These are phyloP conservation scores for Grammomys dolichurus DNA, from an alignment of 2,113 vertebrate genomes.

Conservation along the genomic window DNA sequence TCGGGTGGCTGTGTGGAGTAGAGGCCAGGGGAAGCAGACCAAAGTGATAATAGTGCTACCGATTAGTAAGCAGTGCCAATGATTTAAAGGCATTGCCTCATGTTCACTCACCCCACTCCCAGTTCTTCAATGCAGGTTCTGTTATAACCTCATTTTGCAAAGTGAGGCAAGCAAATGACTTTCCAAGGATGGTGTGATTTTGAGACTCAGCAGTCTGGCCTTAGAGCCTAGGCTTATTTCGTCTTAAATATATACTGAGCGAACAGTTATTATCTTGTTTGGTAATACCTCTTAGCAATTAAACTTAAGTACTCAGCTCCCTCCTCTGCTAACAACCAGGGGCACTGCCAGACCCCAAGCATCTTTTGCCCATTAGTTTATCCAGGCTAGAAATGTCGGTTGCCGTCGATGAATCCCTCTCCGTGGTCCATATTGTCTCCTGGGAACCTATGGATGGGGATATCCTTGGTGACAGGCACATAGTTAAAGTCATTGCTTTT, in stretches of 20 bases:
- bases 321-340: neutral
- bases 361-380: neutral
- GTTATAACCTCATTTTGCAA: neutral
- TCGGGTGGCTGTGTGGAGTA: neutral
- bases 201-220: neutral
- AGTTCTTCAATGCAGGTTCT: neutral
- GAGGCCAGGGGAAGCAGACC: neutral
- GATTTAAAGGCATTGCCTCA: neutral
- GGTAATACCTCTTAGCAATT: neutral
- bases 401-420: neutral
- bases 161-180: neutral
- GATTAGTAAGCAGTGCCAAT: neutral
- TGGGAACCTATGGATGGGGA: neutral
- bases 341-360: neutral
- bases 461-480: neutral
- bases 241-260: neutral
- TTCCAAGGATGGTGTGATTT: neutral
- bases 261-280: neutral
- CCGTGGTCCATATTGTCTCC: neutral
- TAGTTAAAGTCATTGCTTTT: neutral
- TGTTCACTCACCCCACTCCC: neutral
- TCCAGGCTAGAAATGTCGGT: neutral
- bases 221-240: neutral
- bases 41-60: neutral
- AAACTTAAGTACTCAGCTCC: neutral